Evolutionary conservation across 1,140 invertebrate species (phyloP), one percentile per base, ranked within the genome.

Genomic region (Drosophila eugracilis): DNA sequence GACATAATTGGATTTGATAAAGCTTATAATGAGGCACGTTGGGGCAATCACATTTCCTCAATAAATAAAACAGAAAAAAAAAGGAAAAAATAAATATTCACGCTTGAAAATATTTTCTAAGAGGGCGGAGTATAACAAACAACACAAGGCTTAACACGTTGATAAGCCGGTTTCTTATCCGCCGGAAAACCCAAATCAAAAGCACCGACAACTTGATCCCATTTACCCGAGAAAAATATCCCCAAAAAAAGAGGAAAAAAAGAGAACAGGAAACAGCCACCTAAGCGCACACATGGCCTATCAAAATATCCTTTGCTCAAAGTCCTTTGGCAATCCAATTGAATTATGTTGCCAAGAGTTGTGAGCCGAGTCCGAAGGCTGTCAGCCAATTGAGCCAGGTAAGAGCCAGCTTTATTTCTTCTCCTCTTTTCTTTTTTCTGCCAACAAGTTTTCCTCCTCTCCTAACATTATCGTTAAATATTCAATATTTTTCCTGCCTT

Each of bases 321-420:
- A 75, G 73, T 37, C 69, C 49, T 59, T 62, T 66, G 80, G 60
- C 75, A 86, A 81, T 88, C 81, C 81, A 78, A 86, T 86, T 69
- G 81, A 88, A 81, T 88, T 88, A 86, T 86, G 81, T 71, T 88
- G 83, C 83, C 81, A 81, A 50, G 42, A 22, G 49, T 60, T 72
- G 62, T 62, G 45, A 66, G 63, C 62, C 34, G 28, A 24, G n/a
- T 47, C 75, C 49, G 37, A 66, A 63, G 45, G 47, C 81, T 86
- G 83, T 86, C 81, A 67, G 77, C 69, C 60, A 58, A 52, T 44
- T 81, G 78, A 78, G 59, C 41, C 77, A 74, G 77, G 76, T 85
- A 42, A 34, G 44, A 67, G 14, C 36, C 21, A 24, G 30, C 30
- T 32, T 14, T 12, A 21, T 19, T n/a, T 6, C 14, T 28, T 19